These are phyloP conservation scores for Tetraneura akinire DNA, from an alignment of 1,140 invertebrate genomes.

Conservation along the genomic window DNA sequence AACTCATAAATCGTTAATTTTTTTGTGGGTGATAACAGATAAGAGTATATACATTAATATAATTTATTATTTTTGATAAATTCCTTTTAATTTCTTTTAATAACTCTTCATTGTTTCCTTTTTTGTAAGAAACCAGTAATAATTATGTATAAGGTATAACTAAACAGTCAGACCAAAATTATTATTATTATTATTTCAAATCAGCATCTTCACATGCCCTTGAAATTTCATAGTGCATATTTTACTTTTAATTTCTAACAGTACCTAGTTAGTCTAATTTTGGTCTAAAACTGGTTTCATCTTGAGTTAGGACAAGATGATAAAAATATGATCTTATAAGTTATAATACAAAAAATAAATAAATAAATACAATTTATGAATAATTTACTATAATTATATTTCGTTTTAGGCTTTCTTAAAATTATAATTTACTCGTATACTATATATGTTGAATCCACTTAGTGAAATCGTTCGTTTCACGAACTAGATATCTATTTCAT, in stretches of 20 bases:
- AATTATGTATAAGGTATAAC: too few relatives aligned
- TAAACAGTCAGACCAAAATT: background rate
- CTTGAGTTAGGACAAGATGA: background rate
- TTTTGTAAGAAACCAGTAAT: background rate
- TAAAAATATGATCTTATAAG: background rate
- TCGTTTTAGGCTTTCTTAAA: too few relatives aligned
- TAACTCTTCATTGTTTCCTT: background rate
- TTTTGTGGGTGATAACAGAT: background rate
- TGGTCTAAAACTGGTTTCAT: background rate
- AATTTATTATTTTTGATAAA: slow-evolving; percentile 5
- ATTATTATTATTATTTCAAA: background rate
- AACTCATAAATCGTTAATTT: slow-evolving; percentile 14
- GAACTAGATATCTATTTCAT: too few relatives aligned
- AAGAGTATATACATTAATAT: background rate
- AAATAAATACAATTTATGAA: too few relatives aligned
- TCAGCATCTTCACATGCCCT: background rate
- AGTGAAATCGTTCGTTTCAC: too few relatives aligned
- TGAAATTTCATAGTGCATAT: too few relatives aligned
- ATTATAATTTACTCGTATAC: too few relatives aligned
- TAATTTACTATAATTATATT: too few relatives aligned
- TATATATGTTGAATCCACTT: too few relatives aligned
- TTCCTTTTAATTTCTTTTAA: slow-evolving; percentile 36
- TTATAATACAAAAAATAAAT: too few relatives aligned
- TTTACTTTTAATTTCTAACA: slow-evolving; percentile 17
- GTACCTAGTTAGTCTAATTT: background rate